Percentiles rank a stretch among this genome's conserved stretches.
phyloP scores from a whole-genome alignment of 2,888 invertebrate species.

The Philopedon plagiatum region DNA sequence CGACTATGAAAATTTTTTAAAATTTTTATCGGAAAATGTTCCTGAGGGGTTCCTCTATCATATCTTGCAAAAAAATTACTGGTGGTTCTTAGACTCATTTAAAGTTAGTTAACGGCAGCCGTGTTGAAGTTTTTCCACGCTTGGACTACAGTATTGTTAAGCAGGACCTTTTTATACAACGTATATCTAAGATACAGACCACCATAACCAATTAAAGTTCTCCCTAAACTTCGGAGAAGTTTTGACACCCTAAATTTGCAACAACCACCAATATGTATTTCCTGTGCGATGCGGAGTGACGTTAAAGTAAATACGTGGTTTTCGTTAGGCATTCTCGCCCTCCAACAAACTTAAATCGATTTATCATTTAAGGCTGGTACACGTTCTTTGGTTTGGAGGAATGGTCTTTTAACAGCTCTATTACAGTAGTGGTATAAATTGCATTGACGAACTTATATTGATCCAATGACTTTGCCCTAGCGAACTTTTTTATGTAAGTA shows the following conservation, averaged over 20 bases:
- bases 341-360: constrained; percentile 39
- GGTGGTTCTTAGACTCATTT: too few relatives aligned
- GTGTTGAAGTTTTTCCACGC: too few relatives aligned
- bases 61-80: too few relatives aligned
- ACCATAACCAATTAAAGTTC: not conserved
- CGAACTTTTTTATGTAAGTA: too few relatives aligned
- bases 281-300: constrained; percentile 19
- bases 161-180: not conserved
- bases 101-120: too few relatives aligned
- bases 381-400: constrained; percentile 32
- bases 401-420: constrained; percentile 26
- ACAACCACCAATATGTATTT: constrained; percentile 33
- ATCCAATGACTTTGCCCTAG: not conserved
- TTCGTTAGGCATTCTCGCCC: constrained; percentile 37
- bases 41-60: too few relatives aligned
- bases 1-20: too few relatives aligned
- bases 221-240: constrained; percentile 7
- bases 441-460: not conserved
- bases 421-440: not conserved
- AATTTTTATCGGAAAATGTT: too few relatives aligned
- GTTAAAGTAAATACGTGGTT: constrained; percentile 37
- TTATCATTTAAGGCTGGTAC: constrained; percentile 38
- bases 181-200: not conserved
- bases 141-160: too few relatives aligned
- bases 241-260: constrained; percentile 6